phyloP scores from a whole-genome alignment of 1,140 invertebrate genomes.

The Cotesia typhae region DNA sequence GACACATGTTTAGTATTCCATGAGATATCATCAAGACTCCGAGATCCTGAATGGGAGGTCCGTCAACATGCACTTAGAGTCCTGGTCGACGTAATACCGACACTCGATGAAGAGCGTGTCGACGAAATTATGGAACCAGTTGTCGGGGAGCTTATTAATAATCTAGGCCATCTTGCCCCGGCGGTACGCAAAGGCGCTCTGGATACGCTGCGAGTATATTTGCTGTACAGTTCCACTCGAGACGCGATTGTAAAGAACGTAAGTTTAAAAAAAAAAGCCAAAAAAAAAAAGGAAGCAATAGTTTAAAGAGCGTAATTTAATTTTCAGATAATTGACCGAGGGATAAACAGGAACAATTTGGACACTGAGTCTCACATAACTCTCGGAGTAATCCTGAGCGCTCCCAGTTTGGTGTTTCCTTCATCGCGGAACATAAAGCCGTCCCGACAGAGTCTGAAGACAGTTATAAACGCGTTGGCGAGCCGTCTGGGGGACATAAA shows the following conservation, averaged over 20 bases:
- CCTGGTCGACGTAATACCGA: slow-evolving; percentile 76
- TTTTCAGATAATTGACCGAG: slow-evolving; percentile 73
- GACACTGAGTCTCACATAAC: slow-evolving; percentile 71
- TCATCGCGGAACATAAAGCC: slow-evolving; percentile 50
- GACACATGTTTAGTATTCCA: slow-evolving; percentile 72
- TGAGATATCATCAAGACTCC: slow-evolving; percentile 75
- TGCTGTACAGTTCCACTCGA: slow-evolving; percentile 66
- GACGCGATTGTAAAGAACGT: slow-evolving; percentile 51
- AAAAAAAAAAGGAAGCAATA: slow-evolving; percentile 7
- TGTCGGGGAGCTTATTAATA: slow-evolving; percentile 74
- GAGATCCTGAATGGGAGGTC: slow-evolving; percentile 82
- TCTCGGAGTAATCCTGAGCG: slow-evolving; percentile 73
- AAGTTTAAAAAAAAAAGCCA: slow-evolving; percentile 34
- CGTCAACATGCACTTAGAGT: slow-evolving; percentile 80
- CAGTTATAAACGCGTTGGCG: slow-evolving; percentile 69
- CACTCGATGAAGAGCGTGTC: slow-evolving; percentile 69
- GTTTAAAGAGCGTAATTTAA: slow-evolving; percentile 32
- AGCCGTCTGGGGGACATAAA: slow-evolving; percentile 73
- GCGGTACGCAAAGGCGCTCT: slow-evolving; percentile 79
- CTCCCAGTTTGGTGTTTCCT: slow-evolving; percentile 72
- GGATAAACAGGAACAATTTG: slow-evolving; percentile 69
- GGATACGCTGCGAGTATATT: slow-evolving; percentile 75
- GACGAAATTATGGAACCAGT: slow-evolving; percentile 70
- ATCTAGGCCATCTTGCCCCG: slow-evolving; percentile 78
- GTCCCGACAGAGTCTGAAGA: slow-evolving; percentile 60